phyloP scores from a whole-genome alignment of 2,797 vertebrate genomes.

The Catharus ustulatus region DNA sequence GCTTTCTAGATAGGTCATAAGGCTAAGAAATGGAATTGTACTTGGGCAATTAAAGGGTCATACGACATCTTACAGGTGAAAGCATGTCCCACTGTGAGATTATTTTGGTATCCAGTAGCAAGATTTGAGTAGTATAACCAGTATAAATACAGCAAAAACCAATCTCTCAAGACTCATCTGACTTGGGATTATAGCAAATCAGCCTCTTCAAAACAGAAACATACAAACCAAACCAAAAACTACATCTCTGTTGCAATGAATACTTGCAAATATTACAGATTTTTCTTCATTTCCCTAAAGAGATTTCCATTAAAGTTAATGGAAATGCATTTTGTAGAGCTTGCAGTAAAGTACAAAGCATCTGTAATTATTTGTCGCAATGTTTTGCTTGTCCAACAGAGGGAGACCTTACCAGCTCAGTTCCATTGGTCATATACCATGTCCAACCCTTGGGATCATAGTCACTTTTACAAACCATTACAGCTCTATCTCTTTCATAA shows the following conservation, averaged over 20 bases:
- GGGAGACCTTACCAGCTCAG: conserved; percentile 77
- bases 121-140: not conserved
- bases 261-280: not conserved
- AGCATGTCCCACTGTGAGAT: rapidly evolving
- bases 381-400: not conserved
- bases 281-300: not conserved
- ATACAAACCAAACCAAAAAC: not conserved
- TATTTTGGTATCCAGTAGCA: not conserved
- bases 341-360: not conserved
- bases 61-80: not conserved
- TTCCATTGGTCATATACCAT: conserved; percentile 85
- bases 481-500: conserved; percentile 81
- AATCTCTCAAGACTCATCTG: not conserved
- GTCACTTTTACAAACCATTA: conserved; percentile 79
- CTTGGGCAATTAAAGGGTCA: not conserved
- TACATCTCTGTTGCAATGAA: not conserved
- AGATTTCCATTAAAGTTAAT: not conserved
- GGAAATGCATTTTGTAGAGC: not conserved
- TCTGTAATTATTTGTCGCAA: not conserved
- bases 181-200: not conserved
- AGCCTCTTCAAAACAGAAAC: not conserved
- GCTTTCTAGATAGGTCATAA: not conserved
- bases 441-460: conserved; percentile 77
- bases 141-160: not conserved
- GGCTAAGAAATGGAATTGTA: not conserved